These are phyloP conservation scores for Gymnoscelis rufifasciata DNA, from an alignment of 2,888 invertebrate species.

Conservation along the genomic window DNA sequence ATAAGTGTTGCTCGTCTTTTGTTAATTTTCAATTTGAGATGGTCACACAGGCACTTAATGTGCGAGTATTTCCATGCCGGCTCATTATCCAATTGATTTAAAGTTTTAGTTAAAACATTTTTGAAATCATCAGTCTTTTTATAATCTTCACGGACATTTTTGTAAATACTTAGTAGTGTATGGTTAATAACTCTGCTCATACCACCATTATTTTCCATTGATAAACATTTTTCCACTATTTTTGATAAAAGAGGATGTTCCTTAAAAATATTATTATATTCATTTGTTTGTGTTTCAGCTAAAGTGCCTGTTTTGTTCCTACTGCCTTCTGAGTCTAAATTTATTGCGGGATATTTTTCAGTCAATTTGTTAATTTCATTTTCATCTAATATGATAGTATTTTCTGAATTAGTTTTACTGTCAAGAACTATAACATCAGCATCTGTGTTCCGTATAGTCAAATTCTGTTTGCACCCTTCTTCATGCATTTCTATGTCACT, in stretches of 20 bases:
- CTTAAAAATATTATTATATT: constrained; percentile 24
- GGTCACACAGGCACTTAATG: constrained; percentile 46
- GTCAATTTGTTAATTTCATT: background rate
- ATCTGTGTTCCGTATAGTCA: no score
- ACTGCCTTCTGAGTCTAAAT: constrained; percentile 9
- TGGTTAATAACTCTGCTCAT: constrained; percentile 47
- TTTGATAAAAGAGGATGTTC: constrained; percentile 40
- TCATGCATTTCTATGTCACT: constrained; percentile 12
- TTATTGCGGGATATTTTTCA: background rate
- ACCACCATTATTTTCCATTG: constrained; percentile 38
- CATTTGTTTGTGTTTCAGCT: background rate
- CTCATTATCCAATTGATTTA: constrained; percentile 33
- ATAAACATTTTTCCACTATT: constrained; percentile 43
- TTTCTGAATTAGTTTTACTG: constrained; percentile 7
- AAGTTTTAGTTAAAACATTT: constrained; percentile 33
- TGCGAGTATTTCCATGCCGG: constrained; percentile 48
- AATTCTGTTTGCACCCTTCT: background rate
- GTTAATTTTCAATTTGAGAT: constrained; percentile 32
- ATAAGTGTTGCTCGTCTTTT: constrained; percentile 41
- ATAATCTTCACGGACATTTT: constrained; percentile 32
- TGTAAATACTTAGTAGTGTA: constrained; percentile 42
- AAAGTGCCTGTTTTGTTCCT: no score
- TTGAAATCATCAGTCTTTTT: constrained; percentile 39
- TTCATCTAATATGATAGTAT: constrained; percentile 9
- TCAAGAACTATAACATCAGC: constrained; percentile 7